These are phyloP conservation scores for Dicycla oo DNA, from an alignment of 2,888 invertebrate species.

Conservation along the genomic window DNA sequence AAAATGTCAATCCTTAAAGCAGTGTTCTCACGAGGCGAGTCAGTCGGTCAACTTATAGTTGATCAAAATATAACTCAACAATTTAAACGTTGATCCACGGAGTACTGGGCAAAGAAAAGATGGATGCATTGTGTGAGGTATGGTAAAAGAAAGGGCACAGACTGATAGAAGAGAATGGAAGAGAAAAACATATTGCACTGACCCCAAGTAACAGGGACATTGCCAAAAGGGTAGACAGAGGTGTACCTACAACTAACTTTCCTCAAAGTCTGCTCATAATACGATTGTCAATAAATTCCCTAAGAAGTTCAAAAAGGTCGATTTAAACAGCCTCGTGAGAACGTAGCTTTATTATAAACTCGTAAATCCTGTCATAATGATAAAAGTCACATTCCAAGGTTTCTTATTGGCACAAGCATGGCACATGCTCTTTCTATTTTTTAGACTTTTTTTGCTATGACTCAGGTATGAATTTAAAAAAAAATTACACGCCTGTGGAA, in stretches of 20 bases:
- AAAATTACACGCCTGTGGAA: too few relatives aligned
- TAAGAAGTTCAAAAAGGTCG: too few relatives aligned
- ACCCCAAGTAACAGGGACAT: too few relatives aligned
- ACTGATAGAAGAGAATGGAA: background rate
- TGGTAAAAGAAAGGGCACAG: too few relatives aligned
- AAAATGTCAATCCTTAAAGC: conserved; percentile 3
- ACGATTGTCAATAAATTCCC: background rate
- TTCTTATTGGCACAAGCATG: background rate
- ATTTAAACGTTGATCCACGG: background rate
- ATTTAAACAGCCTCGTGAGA: conserved; percentile 4
- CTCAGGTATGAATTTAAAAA: conserved; percentile 10
- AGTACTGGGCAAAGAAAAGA: background rate
- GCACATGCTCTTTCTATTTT: background rate
- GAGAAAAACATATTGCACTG: too few relatives aligned
- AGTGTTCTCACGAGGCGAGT: conserved; percentile 1
- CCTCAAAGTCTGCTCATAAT: background rate
- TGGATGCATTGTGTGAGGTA: background rate
- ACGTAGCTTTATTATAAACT: background rate
- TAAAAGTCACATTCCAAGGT: conserved; percentile 7
- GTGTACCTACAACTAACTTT: background rate
- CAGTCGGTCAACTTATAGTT: background rate
- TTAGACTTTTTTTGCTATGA: conserved; percentile 16
- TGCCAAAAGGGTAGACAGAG: background rate
- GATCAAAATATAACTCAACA: background rate
- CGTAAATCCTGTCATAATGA: background rate